Evolutionary conservation across 2,888 invertebrate genomes (phyloP).

Genomic region (Nomada flava): DNA sequence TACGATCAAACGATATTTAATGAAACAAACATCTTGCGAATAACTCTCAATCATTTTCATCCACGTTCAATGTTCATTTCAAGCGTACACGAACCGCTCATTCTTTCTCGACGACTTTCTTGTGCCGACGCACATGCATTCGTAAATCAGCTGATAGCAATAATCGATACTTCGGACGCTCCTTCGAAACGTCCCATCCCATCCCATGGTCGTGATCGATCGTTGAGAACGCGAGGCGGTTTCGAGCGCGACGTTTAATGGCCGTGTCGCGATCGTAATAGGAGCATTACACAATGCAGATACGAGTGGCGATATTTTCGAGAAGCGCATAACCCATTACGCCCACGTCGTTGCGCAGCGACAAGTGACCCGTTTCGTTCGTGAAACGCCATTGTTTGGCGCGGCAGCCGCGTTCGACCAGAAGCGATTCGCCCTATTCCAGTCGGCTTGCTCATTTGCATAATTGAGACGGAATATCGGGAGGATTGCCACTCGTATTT

Average conservation of each 20-base stretch:
- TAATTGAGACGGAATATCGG: too few species aligned
- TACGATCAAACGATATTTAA: too few species aligned
- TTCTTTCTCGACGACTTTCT: neutral
- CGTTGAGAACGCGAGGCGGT: neutral
- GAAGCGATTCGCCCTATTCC: slow-evolving; percentile 9
- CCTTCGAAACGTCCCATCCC: slow-evolving; percentile 7
- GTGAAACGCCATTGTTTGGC: slow-evolving; percentile 48
- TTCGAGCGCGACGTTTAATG: slow-evolving; percentile 17
- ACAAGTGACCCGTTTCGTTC: slow-evolving; percentile 58
- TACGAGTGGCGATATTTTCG: slow-evolving; percentile 61
- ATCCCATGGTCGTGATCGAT: neutral
- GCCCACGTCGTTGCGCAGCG: slow-evolving; percentile 48
- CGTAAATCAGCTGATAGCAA: neutral
- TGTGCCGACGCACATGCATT: too few species aligned
- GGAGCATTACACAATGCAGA: slow-evolving; percentile 54
- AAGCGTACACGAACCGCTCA: too few species aligned
- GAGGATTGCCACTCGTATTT: too few species aligned
- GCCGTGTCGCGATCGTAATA: slow-evolving; percentile 46
- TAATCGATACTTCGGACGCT: slow-evolving; percentile 12
- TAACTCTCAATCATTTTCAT: too few species aligned
- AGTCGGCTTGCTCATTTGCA: neutral
- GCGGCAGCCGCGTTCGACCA: slow-evolving; percentile 9
- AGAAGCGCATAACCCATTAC: slow-evolving; percentile 62
- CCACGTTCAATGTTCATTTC: too few species aligned
- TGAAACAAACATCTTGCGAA: too few species aligned